phyloP scores from a whole-genome alignment of 2,888 invertebrate genomes.

The Drosophila testacea region DNA sequence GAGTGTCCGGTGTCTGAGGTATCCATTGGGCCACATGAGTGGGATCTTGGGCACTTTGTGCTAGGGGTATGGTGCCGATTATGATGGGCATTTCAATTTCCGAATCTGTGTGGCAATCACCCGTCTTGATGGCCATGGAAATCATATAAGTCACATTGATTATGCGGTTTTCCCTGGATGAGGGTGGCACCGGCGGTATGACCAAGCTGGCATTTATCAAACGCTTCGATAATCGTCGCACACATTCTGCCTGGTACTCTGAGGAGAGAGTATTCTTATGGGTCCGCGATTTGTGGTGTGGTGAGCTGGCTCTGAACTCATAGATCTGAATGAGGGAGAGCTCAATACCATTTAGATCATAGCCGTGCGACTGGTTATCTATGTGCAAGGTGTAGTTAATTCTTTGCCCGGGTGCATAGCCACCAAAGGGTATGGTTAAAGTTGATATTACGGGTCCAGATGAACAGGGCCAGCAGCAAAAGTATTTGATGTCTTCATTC shows the following conservation, averaged over 20 bases:
- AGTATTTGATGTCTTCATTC: constrained; percentile 59
- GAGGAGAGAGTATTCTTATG: constrained; percentile 40
- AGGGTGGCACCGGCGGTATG: constrained; percentile 69
- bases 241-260: constrained; percentile 40
- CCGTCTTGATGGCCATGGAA: constrained; percentile 46
- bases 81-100: constrained; percentile 55
- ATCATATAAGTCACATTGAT: constrained; percentile 57
- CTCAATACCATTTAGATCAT: constrained; percentile 61
- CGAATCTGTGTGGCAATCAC: constrained; percentile 26
- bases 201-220: constrained; percentile 52
- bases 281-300: constrained; percentile 35
- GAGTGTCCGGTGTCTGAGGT: constrained; percentile 65
- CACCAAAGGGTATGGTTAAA: constrained; percentile 87
- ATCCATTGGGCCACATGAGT: constrained; percentile 52
- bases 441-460: constrained; percentile 62
- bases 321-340: constrained; percentile 56
- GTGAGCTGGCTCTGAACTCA: constrained; percentile 57
- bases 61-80: constrained; percentile 77
- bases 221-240: constrained; percentile 59
- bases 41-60: constrained; percentile 61
- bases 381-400: constrained; percentile 89
- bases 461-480: constrained; percentile 74
- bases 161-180: constrained; percentile 53
- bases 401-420: constrained; percentile 90
- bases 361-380: constrained; percentile 88